Evolutionary conservation across 2,888 invertebrate genomes (phyloP).

Genomic region (Pharmacophagus antenor): DNA sequence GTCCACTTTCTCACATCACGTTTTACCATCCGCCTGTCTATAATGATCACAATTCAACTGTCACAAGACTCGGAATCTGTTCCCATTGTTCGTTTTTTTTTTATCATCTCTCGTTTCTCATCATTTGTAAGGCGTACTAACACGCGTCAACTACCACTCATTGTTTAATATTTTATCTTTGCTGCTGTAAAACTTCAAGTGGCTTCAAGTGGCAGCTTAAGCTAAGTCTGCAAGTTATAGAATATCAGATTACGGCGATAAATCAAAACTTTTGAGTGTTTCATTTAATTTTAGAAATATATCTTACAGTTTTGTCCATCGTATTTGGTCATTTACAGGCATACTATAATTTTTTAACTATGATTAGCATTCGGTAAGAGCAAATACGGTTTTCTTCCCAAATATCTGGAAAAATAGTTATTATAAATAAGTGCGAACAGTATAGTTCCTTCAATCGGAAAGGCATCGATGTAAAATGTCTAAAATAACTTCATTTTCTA

Average conservation of each 20-base stretch:
- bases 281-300: not conserved
- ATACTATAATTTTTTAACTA: no score
- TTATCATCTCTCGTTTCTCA: conserved; percentile 8
- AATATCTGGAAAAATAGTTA: no score
- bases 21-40: not conserved
- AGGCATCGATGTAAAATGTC: no score
- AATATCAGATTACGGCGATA: not conserved
- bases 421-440: no score
- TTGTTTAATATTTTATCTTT: not conserved
- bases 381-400: no score
- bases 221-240: not conserved
- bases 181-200: not conserved
- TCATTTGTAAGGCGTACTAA: not conserved
- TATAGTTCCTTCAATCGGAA: no score
- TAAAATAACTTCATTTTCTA: no score
- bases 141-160: not conserved
- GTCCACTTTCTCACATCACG: conserved; percentile 19
- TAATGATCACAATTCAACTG: conserved; percentile 6
- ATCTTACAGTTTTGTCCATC: not conserved
- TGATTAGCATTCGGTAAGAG: no score
- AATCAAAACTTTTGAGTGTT: not conserved
- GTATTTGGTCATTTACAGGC: no score
- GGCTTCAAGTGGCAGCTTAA: no score
- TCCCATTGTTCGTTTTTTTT: conserved; percentile 10
- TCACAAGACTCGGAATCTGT: conserved; percentile 2